A percentile compares a stretch with the other conserved stretches of the same genome.
These are phyloP conservation scores for Dasysyrphus albostriatus DNA, from an alignment of 2,888 invertebrate species.

Conservation along the genomic window DNA sequence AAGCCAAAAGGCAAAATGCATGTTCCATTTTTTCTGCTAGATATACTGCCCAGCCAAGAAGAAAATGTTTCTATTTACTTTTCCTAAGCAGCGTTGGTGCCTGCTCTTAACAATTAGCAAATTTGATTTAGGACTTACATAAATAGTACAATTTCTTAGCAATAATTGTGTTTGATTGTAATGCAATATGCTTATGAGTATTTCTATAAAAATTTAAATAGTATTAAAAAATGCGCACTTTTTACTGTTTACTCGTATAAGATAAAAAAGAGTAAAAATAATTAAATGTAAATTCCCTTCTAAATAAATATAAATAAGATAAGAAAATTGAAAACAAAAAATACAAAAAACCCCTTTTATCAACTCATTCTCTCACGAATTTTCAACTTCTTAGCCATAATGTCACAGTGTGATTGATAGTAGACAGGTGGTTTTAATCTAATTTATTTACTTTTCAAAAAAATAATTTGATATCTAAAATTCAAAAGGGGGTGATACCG, in stretches of 20 bases:
- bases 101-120: no score
- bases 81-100: no score
- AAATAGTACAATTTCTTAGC: no score
- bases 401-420: conserved; percentile 15
- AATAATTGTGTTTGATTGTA: no score
- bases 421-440: conserved; percentile 2
- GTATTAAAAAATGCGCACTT: no score
- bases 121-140: no score
- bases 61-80: no score
- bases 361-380: conserved; percentile 17
- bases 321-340: neutral
- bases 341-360: neutral
- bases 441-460: conserved; percentile 12
- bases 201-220: no score
- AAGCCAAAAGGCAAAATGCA: no score
- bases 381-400: neutral
- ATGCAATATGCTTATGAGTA: no score
- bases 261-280: neutral
- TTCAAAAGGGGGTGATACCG: neutral
- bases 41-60: no score
- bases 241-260: neutral
- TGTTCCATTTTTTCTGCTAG: no score
- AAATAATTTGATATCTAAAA: conserved; percentile 3
- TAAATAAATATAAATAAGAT: neutral
- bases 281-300: neutral